Evolutionary conservation across 2,113 vertebrate genomes (phyloP).

Genomic region (Anas platyrhynchos): DNA sequence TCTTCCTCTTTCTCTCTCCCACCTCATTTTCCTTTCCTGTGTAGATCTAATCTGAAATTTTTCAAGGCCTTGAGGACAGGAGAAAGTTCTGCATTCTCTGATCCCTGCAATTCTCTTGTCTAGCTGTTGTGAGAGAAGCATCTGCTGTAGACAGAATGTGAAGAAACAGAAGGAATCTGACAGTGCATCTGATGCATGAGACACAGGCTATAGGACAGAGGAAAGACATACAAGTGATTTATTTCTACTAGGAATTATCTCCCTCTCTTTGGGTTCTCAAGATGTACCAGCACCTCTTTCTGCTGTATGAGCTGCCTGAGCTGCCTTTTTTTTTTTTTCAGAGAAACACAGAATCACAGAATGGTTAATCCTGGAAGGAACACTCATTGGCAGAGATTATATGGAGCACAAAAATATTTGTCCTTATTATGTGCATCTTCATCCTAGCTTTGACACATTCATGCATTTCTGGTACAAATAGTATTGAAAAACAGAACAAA

Average conservation of each 20-base stretch:
- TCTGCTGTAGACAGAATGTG: neutral
- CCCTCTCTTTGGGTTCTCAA: neutral
- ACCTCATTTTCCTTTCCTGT: neutral
- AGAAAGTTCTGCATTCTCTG: neutral
- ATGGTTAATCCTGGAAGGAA: neutral
- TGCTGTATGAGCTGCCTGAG: neutral
- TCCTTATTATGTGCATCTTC: neutral
- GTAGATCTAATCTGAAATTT: neutral
- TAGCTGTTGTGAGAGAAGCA: neutral
- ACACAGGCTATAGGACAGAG: neutral
- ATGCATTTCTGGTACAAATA: neutral
- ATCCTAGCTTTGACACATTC: neutral
- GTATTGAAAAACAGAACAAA: neutral
- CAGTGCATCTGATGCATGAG: neutral
- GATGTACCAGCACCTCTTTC: neutral
- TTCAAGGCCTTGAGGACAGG: neutral
- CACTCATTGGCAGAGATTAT: neutral
- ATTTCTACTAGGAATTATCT: neutral
- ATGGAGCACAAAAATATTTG: neutral
- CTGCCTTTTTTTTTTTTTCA: neutral
- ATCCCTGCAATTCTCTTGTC: neutral
- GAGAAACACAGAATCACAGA: neutral
- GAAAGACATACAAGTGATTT: neutral
- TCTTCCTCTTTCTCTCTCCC: accelerated
- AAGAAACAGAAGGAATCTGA: neutral